phyloP scores from a whole-genome alignment of 1,140 invertebrate species.

The Drosophila sp. region DNA sequence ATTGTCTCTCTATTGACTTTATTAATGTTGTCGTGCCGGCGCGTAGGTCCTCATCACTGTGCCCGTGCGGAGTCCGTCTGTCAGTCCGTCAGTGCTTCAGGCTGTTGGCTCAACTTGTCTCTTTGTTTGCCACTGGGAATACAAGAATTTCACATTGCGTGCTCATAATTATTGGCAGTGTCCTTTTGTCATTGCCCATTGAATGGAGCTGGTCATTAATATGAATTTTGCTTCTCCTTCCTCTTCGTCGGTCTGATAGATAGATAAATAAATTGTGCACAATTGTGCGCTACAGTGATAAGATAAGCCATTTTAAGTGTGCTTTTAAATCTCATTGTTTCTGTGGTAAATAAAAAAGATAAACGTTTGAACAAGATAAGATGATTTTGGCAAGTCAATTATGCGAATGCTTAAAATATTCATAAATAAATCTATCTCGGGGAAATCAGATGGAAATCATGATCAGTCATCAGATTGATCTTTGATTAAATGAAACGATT shows the following conservation, averaged over 20 bases:
- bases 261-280: conserved; percentile 24
- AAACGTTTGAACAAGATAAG: too few relatives aligned
- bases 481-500: too few relatives aligned
- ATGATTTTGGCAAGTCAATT: too few relatives aligned
- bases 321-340: background rate
- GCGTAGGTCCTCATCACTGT: conserved; percentile 27
- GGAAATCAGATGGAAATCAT: too few relatives aligned
- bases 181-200: conserved; percentile 56
- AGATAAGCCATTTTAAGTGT: background rate
- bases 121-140: conserved; percentile 31
- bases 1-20: conserved; percentile 76
- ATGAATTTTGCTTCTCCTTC: background rate
- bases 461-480: too few relatives aligned
- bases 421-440: too few relatives aligned
- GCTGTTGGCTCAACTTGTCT: conserved; percentile 19
- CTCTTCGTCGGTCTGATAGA: background rate
- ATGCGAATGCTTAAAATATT: too few relatives aligned
- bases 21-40: conserved; percentile 53
- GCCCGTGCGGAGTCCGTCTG: conserved; percentile 40
- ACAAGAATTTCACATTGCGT: conserved; percentile 48
- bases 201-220: conserved; percentile 45
- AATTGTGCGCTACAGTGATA: conserved; percentile 2
- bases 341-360: too few relatives aligned
- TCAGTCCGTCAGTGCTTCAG: conserved; percentile 14
- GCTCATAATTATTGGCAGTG: conserved; percentile 46